Conservation (phyloP, 2,888 invertebrate species). For the Molorchus minor region DNA sequence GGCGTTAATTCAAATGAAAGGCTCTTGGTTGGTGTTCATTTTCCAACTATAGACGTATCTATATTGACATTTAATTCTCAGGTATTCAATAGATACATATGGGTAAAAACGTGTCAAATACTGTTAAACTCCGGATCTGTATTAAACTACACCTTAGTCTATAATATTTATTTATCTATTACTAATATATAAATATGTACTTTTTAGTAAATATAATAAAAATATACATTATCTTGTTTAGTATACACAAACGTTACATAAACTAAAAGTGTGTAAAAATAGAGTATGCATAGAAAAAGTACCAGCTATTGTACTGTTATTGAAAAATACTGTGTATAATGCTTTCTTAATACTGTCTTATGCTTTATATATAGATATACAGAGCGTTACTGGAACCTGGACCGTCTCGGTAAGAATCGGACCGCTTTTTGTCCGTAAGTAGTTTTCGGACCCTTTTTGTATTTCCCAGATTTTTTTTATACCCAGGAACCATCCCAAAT, state of each 20-base stretch:
- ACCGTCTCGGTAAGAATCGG: slow-evolving; percentile 65
- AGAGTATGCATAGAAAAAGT: neutral
- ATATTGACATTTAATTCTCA: neutral
- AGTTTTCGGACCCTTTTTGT: slow-evolving; percentile 67
- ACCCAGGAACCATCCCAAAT: slow-evolving; percentile 70
- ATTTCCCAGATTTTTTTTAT: slow-evolving; percentile 70
- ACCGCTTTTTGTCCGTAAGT: slow-evolving; percentile 68
- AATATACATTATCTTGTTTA: slow-evolving; percentile 14
- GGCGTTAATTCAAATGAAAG: no score
- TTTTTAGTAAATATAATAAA: slow-evolving; percentile 20
- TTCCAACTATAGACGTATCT: neutral
- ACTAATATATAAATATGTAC: slow-evolving; percentile 26
- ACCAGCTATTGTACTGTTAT: neutral
- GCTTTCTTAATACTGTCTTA: slow-evolving; percentile 8
- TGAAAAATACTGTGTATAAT: slow-evolving; percentile 3
- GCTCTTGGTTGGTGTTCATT: neutral
- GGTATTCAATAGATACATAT: neutral
- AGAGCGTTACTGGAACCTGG: slow-evolving; percentile 47
- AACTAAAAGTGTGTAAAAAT: neutral
- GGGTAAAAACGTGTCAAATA: neutral
- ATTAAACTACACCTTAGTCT: neutral
- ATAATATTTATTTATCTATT: slow-evolving; percentile 15
- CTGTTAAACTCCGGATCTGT: neutral
- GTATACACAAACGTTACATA: neutral
- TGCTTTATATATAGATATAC: neutral